These are phyloP conservation scores for Lasiurus cinereus DNA, from an alignment of 2,113 vertebrate species.

Conservation along the genomic window DNA sequence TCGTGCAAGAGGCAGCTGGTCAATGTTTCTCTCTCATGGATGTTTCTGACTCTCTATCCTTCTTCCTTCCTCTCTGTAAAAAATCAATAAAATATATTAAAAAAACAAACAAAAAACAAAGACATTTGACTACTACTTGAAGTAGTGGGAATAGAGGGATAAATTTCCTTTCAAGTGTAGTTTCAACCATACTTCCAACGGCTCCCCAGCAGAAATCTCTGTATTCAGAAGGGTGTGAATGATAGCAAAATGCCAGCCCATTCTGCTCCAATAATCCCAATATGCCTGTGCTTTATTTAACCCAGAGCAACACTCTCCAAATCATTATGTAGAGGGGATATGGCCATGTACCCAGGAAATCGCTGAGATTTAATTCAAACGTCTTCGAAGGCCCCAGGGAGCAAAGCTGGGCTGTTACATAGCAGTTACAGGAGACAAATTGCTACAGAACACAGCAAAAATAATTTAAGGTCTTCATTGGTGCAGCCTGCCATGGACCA, in stretches of 20 bases:
- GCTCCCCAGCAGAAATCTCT: background rate
- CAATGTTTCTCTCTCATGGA: too few relatives aligned
- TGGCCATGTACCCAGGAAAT: background rate
- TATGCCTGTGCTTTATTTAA: background rate
- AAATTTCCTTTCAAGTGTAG: background rate
- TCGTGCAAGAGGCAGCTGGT: too few relatives aligned
- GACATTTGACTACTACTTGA: background rate
- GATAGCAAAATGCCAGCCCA: background rate
- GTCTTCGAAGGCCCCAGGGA: background rate
- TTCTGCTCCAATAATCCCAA: background rate
- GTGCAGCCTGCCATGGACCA: background rate
- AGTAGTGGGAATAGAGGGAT: background rate
- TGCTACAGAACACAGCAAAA: background rate
- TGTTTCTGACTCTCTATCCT: too few relatives aligned
- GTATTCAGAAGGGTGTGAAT: background rate
- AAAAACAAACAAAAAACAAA: background rate
- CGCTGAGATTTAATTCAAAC: background rate
- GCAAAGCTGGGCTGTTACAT: background rate
- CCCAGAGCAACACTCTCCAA: background rate
- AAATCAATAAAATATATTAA: too few relatives aligned
- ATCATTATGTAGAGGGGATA: background rate
- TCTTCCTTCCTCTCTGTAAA: too few relatives aligned
- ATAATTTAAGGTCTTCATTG: background rate
- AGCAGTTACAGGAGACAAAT: background rate
- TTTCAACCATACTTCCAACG: background rate